These are phyloP conservation scores for Centropyge bicolor DNA, from an alignment of 2,797 vertebrate species.

Conservation along the genomic window DNA sequence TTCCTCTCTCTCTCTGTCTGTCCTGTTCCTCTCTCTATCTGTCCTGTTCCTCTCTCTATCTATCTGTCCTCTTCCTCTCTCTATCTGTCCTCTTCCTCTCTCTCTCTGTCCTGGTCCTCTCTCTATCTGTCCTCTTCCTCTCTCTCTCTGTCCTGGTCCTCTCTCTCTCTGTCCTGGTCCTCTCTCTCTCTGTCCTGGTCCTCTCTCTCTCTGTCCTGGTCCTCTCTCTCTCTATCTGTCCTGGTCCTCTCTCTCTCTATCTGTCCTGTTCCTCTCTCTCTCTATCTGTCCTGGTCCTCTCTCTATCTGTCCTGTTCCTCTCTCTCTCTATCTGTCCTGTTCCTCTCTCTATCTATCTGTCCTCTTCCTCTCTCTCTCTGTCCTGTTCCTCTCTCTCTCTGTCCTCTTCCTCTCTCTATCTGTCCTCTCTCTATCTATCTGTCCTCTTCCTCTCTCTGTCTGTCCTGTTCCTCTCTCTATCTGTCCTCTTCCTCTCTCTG, in stretches of 20 bases:
- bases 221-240: background rate
- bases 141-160: no score
- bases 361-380: no score
- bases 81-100: background rate
- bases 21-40: no score
- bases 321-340: background rate
- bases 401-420: background rate
- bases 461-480: background rate
- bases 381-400: background rate
- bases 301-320: background rate
- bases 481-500: background rate
- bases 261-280: background rate
- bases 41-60: background rate
- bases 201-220: background rate
- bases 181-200: background rate
- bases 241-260: background rate
- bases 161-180: no score
- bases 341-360: no score
- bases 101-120: no score
- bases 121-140: background rate
- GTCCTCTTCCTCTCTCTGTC: background rate
- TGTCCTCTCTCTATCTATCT: no score
- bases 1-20: background rate
- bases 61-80: no score
- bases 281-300: no score